Evolutionary conservation across 2,888 invertebrate species (phyloP).

Genomic region (Danaus chrysippus): DNA sequence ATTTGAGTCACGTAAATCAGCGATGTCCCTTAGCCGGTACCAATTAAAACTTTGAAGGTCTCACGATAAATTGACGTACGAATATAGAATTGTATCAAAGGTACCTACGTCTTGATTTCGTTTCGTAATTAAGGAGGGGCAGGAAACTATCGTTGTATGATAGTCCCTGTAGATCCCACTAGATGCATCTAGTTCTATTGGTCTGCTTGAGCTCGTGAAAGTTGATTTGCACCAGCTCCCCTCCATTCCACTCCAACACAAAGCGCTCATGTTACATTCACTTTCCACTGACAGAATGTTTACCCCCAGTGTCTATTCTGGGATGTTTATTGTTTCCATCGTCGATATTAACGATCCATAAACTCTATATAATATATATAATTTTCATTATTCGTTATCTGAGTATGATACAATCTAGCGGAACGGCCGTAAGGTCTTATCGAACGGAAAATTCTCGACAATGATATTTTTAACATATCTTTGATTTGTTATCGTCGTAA

Average conservation of each 20-base stretch:
- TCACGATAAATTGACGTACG: constrained; percentile 39
- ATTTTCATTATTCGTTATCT: constrained; percentile 1
- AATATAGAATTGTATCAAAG: constrained; percentile 7
- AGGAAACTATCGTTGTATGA: too few relatives aligned
- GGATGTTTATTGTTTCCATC: constrained; percentile 14
- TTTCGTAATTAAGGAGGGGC: too few relatives aligned
- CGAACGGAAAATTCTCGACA: constrained; percentile 18
- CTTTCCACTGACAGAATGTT: constrained; percentile 31
- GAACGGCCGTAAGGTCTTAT: constrained; percentile 9
- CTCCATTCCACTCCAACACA: constrained; percentile 29
- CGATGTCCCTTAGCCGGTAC: constrained; percentile 60
- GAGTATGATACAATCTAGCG: constrained; percentile 3
- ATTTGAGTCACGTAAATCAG: constrained; percentile 59
- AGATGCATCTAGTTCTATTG: constrained; percentile 15
- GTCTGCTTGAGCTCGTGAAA: constrained; percentile 51
- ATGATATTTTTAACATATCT: background rate
- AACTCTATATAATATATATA: background rate
- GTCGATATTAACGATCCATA: background rate
- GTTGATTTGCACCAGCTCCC: constrained; percentile 51
- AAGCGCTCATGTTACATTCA: constrained; percentile 36
- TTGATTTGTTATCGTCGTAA: background rate
- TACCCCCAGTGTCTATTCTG: constrained; percentile 16
- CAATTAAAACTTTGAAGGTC: constrained; percentile 43
- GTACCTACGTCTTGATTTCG: background rate
- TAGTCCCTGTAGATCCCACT: background rate